Base-by-base conservation (phyloP, 1,140 invertebrate species). In the Polypedilum pembai region DNA sequence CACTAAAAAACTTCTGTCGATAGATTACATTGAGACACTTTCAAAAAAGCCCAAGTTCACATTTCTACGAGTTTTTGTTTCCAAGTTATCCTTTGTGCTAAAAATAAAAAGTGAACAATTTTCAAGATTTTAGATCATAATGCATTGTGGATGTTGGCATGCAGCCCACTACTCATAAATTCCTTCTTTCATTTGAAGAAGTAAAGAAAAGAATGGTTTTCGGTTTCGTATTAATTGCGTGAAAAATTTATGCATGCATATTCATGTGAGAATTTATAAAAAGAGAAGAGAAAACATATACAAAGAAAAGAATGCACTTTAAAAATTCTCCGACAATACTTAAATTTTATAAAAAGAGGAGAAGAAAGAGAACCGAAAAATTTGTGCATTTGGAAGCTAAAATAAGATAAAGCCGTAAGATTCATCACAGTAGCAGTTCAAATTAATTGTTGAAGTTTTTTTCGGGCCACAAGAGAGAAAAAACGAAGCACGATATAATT, bases 241-340 rank as follows among this genome's bases (percentile, higher is more conserved):
- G 45, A 56, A 56, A 56, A 56, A 56, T 56, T 56, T 56, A 56
- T 56, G 45, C 45, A 56, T 56, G 45, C 45, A 56, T 56, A 56
- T 56, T 56, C 45, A 56, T 56, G 45, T 56, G 45, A 56, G 45
- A 56, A 56, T 56, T 56, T 56, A 56, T 15, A 56, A n/a, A 56
- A 56, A 15, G n/a, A 56, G 24, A 33, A 33, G 24, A 56, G 15
- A 56, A 15, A 12, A 56, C 45, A 4, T 12, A 56, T n/a, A 56
- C 12, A 15, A 15, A 4, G 12, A 56, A 56, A 56, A 56, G n/a
- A 56, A 56, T 56, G 45, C 45, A 56, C 45, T 56, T 33, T 56
- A 56, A 56, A 56, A n/a, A n/a, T 56, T 56, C 45, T n/a, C 45
- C n/a, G 24, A 33, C 45, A 56, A n/a, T 12, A 56, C 45, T n/a